Conservation (phyloP, 2,888 invertebrate species). For the Plemyria rubiginata region DNA sequence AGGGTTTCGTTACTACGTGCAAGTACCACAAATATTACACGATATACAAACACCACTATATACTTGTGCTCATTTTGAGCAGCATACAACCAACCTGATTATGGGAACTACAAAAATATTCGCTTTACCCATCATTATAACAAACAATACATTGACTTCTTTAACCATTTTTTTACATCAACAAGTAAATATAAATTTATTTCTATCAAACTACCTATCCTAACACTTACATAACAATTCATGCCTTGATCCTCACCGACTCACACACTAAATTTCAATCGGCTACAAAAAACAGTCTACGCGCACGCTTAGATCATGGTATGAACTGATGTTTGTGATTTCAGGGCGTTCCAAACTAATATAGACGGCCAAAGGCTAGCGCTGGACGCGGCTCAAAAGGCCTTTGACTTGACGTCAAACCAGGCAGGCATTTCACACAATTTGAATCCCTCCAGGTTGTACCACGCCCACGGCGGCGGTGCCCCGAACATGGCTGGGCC, state of each 20-base stretch:
- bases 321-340: constrained; percentile 46
- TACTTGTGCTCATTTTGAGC: constrained; percentile 8
- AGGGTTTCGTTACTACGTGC: constrained; percentile 23
- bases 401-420: constrained; percentile 71
- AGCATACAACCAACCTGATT: constrained; percentile 6
- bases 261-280: constrained; percentile 24
- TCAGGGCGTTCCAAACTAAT: constrained; percentile 69
- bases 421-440: constrained; percentile 60
- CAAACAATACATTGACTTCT: constrained; percentile 11
- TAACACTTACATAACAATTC: constrained; percentile 5
- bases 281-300: constrained; percentile 22
- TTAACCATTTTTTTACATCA: constrained; percentile 8
- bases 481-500: constrained; percentile 37
- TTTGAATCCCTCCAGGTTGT: constrained; percentile 64
- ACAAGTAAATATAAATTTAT: constrained; percentile 19
- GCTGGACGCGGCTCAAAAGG: constrained; percentile 69
- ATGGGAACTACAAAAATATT: constrained; percentile 4
- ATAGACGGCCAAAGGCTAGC: constrained; percentile 67
- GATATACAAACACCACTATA: constrained; percentile 20
- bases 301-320: constrained; percentile 1
- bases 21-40: constrained; percentile 30
- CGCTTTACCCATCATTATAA: constrained; percentile 3
- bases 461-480: constrained; percentile 31
- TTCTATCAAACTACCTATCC: background rate
- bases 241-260: constrained; percentile 6